phyloP scores from a whole-genome alignment of 37 sponge, comb jelly and placozoan species.

The Chondrosia reniformis region DNA sequence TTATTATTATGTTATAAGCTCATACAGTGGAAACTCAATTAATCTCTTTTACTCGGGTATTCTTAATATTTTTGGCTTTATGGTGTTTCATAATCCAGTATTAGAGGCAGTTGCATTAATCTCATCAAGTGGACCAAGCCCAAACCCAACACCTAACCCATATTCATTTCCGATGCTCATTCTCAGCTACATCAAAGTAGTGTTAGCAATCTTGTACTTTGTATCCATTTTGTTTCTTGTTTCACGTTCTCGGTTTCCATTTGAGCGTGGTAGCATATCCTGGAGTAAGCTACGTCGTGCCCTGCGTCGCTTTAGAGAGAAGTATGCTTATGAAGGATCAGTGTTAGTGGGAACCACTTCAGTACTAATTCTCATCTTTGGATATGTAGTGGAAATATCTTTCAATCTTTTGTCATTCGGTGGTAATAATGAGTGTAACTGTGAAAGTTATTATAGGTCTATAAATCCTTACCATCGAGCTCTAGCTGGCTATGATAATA shows the following conservation, averaged over 20 bases:
- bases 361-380: not conserved
- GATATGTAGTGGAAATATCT: not conserved
- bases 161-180: too few relatives aligned
- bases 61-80: not conserved
- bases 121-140: too few relatives aligned
- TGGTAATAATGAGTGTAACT: too few relatives aligned
- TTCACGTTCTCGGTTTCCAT: not conserved
- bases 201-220: not conserved
- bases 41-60: not conserved
- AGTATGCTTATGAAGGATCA: not conserved
- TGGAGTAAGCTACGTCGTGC: not conserved
- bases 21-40: too few relatives aligned
- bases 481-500: too few relatives aligned
- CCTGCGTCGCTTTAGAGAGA: constrained; percentile 5
- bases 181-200: not conserved
- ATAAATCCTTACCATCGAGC: too few relatives aligned
- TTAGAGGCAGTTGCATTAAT: not conserved
- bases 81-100: not conserved
- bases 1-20: too few relatives aligned
- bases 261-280: not conserved
- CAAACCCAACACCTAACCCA: not conserved
- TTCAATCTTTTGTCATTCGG: not conserved
- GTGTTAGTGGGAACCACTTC: not conserved
- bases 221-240: not conserved
- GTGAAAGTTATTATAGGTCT: too few relatives aligned